A percentile compares a stretch with the other conserved stretches of the same genome.
Evolutionary conservation across 64 coral and sea anemone genomes (phyloP).

Genomic region (Porites australiensis): DNA sequence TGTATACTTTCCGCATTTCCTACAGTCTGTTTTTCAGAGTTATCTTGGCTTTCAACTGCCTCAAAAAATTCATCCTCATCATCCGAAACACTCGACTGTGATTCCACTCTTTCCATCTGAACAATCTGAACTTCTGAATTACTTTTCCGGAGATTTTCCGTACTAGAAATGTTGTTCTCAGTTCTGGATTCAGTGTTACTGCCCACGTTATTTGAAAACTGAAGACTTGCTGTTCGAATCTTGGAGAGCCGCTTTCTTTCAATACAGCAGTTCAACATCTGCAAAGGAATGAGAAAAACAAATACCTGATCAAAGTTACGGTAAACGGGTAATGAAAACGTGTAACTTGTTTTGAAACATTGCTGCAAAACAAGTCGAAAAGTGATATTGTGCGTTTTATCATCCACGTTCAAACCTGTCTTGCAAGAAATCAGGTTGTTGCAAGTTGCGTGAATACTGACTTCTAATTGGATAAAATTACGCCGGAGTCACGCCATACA

Average conservation of each 20-base stretch:
- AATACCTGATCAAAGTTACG: background rate
- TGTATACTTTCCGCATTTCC: no score
- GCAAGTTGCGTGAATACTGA: no score
- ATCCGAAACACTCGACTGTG: slow-evolving; percentile 42
- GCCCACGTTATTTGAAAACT: slow-evolving; percentile 2
- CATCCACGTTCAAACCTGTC: no score
- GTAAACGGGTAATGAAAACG: background rate
- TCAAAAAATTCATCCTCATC: slow-evolving; percentile 96
- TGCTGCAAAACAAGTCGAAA: no score
- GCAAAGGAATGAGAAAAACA: background rate
- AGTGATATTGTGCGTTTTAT: no score
- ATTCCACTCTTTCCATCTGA: background rate
- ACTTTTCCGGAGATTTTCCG: slow-evolving; percentile 26
- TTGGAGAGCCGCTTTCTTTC: slow-evolving; percentile 90
- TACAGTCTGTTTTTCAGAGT: background rate
- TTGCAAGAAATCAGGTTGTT: no score
- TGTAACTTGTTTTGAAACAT: no score
- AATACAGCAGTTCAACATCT: slow-evolving; percentile 99
- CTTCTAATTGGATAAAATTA: no score
- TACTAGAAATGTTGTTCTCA: background rate
- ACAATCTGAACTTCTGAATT: background rate
- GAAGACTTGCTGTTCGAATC: slow-evolving; percentile 44
- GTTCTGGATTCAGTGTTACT: slow-evolving; percentile 32
- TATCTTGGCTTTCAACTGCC: slow-evolving; percentile 86
- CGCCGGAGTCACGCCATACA: no score